These are phyloP conservation scores for Aphis gossypii DNA, from an alignment of 1,140 invertebrate species.

Conservation along the genomic window DNA sequence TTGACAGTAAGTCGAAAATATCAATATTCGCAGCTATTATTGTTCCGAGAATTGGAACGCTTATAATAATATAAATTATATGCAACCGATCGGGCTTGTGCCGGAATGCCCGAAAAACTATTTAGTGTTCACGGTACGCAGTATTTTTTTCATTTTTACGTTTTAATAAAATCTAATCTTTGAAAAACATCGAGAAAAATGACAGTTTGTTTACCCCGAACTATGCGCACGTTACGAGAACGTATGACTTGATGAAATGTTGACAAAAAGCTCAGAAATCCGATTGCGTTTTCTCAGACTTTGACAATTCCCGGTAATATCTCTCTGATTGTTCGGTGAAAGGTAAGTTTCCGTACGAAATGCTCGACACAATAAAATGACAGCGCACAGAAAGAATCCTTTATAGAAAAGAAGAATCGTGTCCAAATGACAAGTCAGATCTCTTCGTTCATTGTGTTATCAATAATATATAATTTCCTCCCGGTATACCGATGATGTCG, in stretches of 20 bases:
- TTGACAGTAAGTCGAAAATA: background rate
- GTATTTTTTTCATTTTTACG: background rate
- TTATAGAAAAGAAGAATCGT: conserved; percentile 40
- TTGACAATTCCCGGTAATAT: background rate
- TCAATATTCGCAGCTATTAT: background rate
- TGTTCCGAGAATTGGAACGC: background rate
- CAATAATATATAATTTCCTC: conserved; percentile 27
- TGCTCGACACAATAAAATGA: conserved; percentile 26
- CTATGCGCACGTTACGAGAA: background rate
- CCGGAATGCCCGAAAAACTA: background rate
- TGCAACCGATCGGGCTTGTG: background rate
- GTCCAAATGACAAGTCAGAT: conserved; percentile 46
- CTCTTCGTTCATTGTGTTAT: conserved; percentile 6
- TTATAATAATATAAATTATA: background rate
- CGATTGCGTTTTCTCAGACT: background rate
- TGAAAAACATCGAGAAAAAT: background rate
- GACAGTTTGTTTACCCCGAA: background rate
- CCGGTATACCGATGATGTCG: conserved; percentile 26
- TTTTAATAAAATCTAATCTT: background rate
- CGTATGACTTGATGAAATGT: background rate
- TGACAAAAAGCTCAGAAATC: conserved; percentile 15
- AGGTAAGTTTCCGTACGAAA: conserved; percentile 27
- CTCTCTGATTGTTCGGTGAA: background rate
- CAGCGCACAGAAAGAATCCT: conserved; percentile 31
- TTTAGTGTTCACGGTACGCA: background rate